Evolutionary conservation across 2,797 vertebrate species (phyloP).

Genomic region (Platalea minor): DNA sequence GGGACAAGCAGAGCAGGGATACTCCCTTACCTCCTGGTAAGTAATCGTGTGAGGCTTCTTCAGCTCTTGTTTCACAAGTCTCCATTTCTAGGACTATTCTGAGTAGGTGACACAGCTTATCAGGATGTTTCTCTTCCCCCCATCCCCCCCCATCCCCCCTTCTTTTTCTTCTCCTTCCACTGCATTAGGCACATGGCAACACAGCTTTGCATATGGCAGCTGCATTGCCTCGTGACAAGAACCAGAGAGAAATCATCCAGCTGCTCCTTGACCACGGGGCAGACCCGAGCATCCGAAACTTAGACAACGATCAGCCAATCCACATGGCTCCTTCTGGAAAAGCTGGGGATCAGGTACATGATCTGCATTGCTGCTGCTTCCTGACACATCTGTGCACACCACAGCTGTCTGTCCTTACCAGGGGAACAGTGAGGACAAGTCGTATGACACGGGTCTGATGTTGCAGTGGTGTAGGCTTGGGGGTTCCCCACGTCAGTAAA

Average conservation of each 20-base stretch:
- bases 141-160: too few species aligned
- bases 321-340: constrained; percentile 62
- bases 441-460: rapidly evolving
- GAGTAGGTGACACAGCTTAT: not conserved
- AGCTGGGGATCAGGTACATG: constrained; percentile 54
- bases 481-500: not conserved
- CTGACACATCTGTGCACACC: not conserved
- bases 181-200: constrained; percentile 65
- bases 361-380: not conserved
- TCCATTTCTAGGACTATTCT: not conserved
- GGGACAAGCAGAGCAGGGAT: not conserved
- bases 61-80: not conserved
- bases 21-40: not conserved
- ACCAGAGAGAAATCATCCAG: constrained; percentile 60
- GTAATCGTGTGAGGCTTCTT: not conserved
- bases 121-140: not conserved
- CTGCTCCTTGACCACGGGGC: constrained; percentile 61
- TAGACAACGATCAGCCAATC: constrained; percentile 64
- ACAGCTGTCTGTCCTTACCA: not conserved
- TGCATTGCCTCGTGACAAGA: constrained; percentile 25
- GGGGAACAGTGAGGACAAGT: not conserved
- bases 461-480: not conserved
- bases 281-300: constrained; percentile 58
- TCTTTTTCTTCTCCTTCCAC: not conserved
- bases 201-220: constrained; percentile 70